Evolutionary conservation across 2,888 invertebrate species (phyloP), one percentile per base, ranked within the genome.

Genomic region (Lordiphosa fenestrarum): DNA sequence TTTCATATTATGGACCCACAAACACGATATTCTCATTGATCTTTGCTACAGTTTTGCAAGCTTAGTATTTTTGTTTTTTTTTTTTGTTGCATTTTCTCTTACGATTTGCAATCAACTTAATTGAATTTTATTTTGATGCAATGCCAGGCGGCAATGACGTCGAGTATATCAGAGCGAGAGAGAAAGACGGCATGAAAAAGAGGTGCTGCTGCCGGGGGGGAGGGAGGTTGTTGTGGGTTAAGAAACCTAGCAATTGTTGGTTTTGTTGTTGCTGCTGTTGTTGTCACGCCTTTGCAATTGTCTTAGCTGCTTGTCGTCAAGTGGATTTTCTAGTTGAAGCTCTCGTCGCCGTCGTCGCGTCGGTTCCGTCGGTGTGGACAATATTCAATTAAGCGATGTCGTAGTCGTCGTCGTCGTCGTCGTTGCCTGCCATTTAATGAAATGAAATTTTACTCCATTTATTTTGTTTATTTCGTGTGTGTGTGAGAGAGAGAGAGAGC

Each of bases 81-180:
- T 15, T 15, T 15, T 15, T 15, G 15, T 15, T 15, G 37, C 41
- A 49, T 51, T 46, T 49, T 63, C 59, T 42, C 53, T 48, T 61
- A 66, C 73, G 69, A 75, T 71, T 83, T 71, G 74, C 73, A 82
- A 82, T 82, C 78, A 84, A 81, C 73, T 78, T 76, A 84, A 82
- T 82, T 82, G 73, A 73, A 81, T 84, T 82, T 62, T 75, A 69
- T 68, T 81, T 75, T 75, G 71, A 69, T 71, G 81, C 75, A 70
- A 64, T 68, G 71, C 54, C 67, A 58, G 52, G 56, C 54, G 52
- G 10, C 54, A 42, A 41, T 13, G 50, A 30, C 23, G 21, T 10
- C 15, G 55, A 42, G 35, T 30, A 23, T 40, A 23, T 40, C 21
- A 40, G 21, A 33, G 44, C 12, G 23, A 36, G 30, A 47, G 23